A percentile compares a stretch with the other conserved stretches of the same genome.
phyloP scores from a whole-genome alignment of 2,888 invertebrate species.

The Druceiella hillmani region DNA sequence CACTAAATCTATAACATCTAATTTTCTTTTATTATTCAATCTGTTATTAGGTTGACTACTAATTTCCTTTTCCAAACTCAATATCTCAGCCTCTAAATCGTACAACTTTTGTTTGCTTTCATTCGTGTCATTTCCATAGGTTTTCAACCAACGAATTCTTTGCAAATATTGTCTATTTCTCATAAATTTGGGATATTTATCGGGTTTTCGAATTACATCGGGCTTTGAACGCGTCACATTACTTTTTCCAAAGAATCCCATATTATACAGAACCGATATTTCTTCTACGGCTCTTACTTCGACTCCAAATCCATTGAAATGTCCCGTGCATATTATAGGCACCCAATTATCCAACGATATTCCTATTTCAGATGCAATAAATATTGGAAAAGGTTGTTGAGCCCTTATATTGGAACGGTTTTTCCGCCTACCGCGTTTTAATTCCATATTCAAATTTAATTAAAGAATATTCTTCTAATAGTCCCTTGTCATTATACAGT shows the following conservation, averaged over 20 bases:
- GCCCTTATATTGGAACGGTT: conserved; percentile 35
- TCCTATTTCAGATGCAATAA: conserved; percentile 35
- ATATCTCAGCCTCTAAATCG: conserved; percentile 33
- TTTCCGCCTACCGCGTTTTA: no score
- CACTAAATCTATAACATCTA: conserved; percentile 44
- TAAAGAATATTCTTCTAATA: no score
- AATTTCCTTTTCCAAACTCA: conserved; percentile 29
- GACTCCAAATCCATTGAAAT: conserved; percentile 63
- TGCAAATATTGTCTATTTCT: conserved; percentile 56
- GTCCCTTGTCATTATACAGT: no score
- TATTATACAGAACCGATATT: conserved; percentile 57
- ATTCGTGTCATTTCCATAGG: conserved; percentile 7
- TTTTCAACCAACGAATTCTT: conserved; percentile 52
- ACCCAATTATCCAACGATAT: conserved; percentile 43
- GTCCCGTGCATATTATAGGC: conserved; percentile 49
- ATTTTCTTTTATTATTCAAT: no score
- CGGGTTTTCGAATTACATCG: conserved; percentile 34
- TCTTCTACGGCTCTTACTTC: conserved; percentile 55
- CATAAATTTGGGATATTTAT: conserved; percentile 43
- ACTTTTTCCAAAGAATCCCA: conserved; percentile 76
- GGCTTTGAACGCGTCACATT: conserved; percentile 56
- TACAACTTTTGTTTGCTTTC: conserved; percentile 33
- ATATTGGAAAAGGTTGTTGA: conserved; percentile 35
- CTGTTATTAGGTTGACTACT: no score
- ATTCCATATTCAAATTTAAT: no score